Evolutionary conservation across 2,797 vertebrate species (phyloP), one percentile per base, ranked within the genome.

Genomic region (Darevskia mixta): DNA sequence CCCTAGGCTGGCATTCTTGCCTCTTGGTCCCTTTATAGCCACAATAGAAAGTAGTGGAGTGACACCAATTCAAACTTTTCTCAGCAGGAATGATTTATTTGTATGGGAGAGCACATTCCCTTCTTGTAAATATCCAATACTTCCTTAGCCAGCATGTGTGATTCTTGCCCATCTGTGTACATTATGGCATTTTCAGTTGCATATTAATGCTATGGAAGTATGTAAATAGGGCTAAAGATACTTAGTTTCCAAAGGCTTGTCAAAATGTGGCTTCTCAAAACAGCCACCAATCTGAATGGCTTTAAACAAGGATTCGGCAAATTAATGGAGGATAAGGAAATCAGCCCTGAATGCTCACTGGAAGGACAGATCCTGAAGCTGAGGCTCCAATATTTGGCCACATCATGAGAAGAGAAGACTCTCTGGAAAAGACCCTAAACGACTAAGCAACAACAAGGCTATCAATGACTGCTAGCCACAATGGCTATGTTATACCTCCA

Each of bases 131-230:
- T 87, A 84, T 71, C 64, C 79, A 86, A 73, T 90, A 89, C 38
- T 82, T 90, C 91, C 49, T 45, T 78, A 83, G 17, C 72, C 73
- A 86, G 78, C 45, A 32, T 85, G 85, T 83, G 79, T 32, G 6
- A 85, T 66, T 87, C 20, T 66, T 84, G 82, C 67, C 49, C 86
- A 85, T 88, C 7, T 41, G 32, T 79, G 41, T 58, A 1, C 80
- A 90, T 91, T 92, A 88, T 67, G 61, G 61, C 29, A 20, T 23
- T 94, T 92, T 92, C 84, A n/a, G 83, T 87, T 82, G 87, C 83
- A 23, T 4, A 66, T 91, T 90, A 58, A 90, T 92, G 90, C 38
- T 76, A 41, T 6, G 13, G 64, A 9, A 32, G 15, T 9, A 6
- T 35, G 35, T 75, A 27, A 69, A 69, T 69, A 69, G 66, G 9